Percentiles rank a stretch among this genome's conserved stretches.
phyloP scores from a whole-genome alignment of 2,888 invertebrate genomes.

The Operophtera brumata region DNA sequence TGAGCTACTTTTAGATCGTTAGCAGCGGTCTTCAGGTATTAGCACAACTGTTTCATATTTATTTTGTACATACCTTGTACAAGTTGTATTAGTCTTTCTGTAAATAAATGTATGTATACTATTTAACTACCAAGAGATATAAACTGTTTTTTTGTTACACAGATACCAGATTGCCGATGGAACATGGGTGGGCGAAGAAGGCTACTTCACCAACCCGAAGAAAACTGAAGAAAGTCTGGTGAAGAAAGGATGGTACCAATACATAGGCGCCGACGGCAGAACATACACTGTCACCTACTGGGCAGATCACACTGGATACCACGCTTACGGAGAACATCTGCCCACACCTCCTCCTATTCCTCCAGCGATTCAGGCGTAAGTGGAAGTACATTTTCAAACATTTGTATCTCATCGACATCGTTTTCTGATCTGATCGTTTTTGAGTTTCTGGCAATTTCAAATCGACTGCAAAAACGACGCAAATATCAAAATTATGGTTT shows the following conservation, averaged over 20 bases:
- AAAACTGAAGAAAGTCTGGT: conserved; percentile 65
- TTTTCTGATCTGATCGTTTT: too few relatives aligned
- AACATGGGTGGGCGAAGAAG: conserved; percentile 71
- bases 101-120: too few relatives aligned
- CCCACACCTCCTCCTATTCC: conserved; percentile 70
- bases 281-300: conserved; percentile 70
- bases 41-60: too few relatives aligned
- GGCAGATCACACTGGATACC: conserved; percentile 74
- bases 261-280: conserved; percentile 63
- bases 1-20: too few relatives aligned
- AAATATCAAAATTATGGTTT: too few relatives aligned
- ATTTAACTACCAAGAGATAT: too few relatives aligned
- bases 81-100: too few relatives aligned
- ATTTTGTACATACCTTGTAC: too few relatives aligned
- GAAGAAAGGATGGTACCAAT: conserved; percentile 76
- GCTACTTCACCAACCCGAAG: conserved; percentile 61
- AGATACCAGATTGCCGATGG: conserved; percentile 73
- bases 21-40: too few relatives aligned
- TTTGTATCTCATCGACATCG: neutral
- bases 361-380: conserved; percentile 68
- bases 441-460: too few relatives aligned
- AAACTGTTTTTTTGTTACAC: neutral
- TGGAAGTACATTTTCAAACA: conserved; percentile 20
- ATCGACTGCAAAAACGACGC: too few relatives aligned
- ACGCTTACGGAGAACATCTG: conserved; percentile 70